These are phyloP conservation scores for Tachina fera DNA, from an alignment of 2,888 invertebrate species.

Conservation along the genomic window DNA sequence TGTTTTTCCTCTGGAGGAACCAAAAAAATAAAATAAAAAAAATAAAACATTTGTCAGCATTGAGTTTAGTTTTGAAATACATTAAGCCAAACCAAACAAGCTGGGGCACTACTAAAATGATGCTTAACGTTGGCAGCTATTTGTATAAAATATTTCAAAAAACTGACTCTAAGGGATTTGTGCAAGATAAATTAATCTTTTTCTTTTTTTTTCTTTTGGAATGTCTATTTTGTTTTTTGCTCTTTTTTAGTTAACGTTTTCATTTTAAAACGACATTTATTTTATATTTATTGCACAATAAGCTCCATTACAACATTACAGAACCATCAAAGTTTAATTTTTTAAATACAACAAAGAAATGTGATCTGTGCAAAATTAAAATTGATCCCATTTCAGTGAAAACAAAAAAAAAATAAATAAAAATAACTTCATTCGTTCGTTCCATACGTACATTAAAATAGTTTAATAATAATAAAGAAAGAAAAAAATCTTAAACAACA, in stretches of 20 bases:
- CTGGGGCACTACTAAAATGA: constrained; percentile 9
- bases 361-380: constrained; percentile 50
- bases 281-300: constrained; percentile 7
- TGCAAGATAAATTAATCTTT: background rate
- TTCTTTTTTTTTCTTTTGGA: background rate
- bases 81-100: background rate
- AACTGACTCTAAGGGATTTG: background rate
- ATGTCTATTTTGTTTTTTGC: background rate
- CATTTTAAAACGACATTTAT: constrained; percentile 6
- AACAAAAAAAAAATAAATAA: background rate
- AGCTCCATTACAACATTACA: background rate
- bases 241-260: background rate
- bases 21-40: background rate
- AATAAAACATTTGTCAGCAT: background rate
- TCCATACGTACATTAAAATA: constrained; percentile 27
- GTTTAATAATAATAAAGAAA: too few species aligned
- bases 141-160: constrained; percentile 4
- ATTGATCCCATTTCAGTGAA: constrained; percentile 63
- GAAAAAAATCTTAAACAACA: constrained; percentile 48
- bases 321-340: constrained; percentile 40
- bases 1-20: background rate
- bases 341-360: constrained; percentile 50
- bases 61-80: background rate
- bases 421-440: background rate
- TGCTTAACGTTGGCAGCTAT: constrained; percentile 5